Conservation (phyloP, 2,113 vertebrate genomes). For the Gulo gulo region DNA sequence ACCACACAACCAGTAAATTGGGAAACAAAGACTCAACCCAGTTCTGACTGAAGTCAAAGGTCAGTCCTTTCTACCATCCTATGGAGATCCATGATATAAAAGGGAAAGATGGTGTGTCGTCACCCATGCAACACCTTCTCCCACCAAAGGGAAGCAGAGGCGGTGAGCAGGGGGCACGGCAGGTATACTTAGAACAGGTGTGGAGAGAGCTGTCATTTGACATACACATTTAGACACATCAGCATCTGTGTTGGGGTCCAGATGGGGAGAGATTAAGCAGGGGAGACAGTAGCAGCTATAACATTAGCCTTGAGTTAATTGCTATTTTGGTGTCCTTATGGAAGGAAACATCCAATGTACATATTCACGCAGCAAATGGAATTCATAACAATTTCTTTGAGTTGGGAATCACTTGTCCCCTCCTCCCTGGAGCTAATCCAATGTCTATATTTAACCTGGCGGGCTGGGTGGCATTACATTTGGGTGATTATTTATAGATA, state of each 20-base stretch:
- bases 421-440: slow-evolving; percentile 80
- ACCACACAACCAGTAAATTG: neutral
- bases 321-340: slow-evolving; percentile 82
- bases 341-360: slow-evolving; percentile 78
- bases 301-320: slow-evolving; percentile 80
- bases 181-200: slow-evolving; percentile 44
- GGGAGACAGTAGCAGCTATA: slow-evolving; percentile 56
- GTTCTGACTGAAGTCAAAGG: neutral
- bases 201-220: slow-evolving; percentile 26
- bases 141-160: neutral
- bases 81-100: neutral
- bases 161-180: neutral
- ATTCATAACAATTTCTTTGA: slow-evolving; percentile 82
- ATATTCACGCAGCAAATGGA: slow-evolving; percentile 77
- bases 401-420: slow-evolving; percentile 81
- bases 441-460: slow-evolving; percentile 80
- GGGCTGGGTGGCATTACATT: slow-evolving; percentile 62
- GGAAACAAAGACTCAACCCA: neutral
- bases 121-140: neutral
- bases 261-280: slow-evolving; percentile 59
- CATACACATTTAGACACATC: neutral
- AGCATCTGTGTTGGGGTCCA: slow-evolving; percentile 62
- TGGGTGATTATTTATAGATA: slow-evolving; percentile 79
- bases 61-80: neutral
- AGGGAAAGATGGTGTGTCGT: neutral